phyloP scores from a whole-genome alignment of 1,140 invertebrate genomes.

The Drosophila subobscura region DNA sequence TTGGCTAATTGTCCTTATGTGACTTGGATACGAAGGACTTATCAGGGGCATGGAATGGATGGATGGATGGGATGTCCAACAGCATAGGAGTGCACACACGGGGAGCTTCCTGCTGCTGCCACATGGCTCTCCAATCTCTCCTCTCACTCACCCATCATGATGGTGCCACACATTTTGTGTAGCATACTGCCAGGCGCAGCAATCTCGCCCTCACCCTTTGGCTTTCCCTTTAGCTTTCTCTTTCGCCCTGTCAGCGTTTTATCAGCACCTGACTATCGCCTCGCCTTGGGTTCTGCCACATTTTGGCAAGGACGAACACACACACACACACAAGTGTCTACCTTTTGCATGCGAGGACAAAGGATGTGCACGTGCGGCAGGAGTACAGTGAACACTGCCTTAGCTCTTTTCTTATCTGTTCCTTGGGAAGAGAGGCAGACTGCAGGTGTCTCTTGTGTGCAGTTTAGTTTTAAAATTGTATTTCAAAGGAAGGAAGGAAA shows the following conservation, averaged over 20 bases:
- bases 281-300: slow-evolving; percentile 53
- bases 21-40: slow-evolving; percentile 64
- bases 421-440: not conserved
- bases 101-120: not conserved
- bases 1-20: slow-evolving; percentile 79
- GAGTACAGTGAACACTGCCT: slow-evolving; percentile 30
- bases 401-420: slow-evolving; percentile 48
- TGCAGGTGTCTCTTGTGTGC: slow-evolving; percentile 48
- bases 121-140: not conserved
- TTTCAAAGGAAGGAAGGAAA: not conserved
- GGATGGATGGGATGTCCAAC: slow-evolving; percentile 4
- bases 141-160: not conserved
- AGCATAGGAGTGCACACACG: slow-evolving; percentile 1
- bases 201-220: slow-evolving; percentile 14
- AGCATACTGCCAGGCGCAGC: slow-evolving; percentile 44
- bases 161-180: slow-evolving; percentile 18
- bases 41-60: slow-evolving; percentile 21
- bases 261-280: slow-evolving; percentile 57
- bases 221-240: slow-evolving; percentile 25
- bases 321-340: not conserved
- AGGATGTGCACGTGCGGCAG: slow-evolving; percentile 32
- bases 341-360: not conserved
- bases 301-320: slow-evolving; percentile 68
- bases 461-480: slow-evolving; percentile 54
- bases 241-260: slow-evolving; percentile 55